These are phyloP conservation scores for Tinamus guttatus DNA, from an alignment of 2,113 vertebrate genomes.

Conservation along the genomic window DNA sequence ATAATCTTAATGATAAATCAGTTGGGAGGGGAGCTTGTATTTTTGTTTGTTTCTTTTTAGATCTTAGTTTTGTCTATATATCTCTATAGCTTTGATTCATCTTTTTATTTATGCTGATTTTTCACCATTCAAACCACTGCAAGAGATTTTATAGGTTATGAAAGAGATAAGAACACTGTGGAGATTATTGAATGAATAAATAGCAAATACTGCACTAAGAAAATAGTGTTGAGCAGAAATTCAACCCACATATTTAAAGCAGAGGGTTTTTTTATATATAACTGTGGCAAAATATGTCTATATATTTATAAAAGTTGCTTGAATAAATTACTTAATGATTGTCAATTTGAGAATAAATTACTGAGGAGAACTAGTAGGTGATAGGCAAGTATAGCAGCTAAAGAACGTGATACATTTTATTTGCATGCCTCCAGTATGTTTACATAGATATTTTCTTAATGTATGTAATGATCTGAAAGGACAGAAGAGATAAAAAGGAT, in stretches of 20 bases:
- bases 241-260: background rate
- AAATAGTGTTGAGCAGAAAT: background rate
- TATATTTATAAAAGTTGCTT: background rate
- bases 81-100: background rate
- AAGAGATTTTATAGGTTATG: background rate
- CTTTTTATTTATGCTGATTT: conserved; percentile 6
- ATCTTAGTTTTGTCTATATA: background rate
- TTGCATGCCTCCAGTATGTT: background rate
- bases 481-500: background rate
- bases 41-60: background rate
- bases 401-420: background rate
- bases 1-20: conserved; percentile 6
- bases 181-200: background rate
- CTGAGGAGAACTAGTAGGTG: background rate
- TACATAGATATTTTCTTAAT: background rate
- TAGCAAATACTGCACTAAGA: background rate
- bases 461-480: background rate
- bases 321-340: background rate
- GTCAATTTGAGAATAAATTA: background rate
- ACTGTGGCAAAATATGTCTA: background rate
- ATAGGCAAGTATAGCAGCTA: background rate
- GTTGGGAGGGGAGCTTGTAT: background rate
- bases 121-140: background rate
- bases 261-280: background rate
- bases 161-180: background rate